Evolutionary conservation across 1,140 invertebrate species (phyloP), one percentile per base, ranked within the genome.

Genomic region (Drosophila melanica): DNA sequence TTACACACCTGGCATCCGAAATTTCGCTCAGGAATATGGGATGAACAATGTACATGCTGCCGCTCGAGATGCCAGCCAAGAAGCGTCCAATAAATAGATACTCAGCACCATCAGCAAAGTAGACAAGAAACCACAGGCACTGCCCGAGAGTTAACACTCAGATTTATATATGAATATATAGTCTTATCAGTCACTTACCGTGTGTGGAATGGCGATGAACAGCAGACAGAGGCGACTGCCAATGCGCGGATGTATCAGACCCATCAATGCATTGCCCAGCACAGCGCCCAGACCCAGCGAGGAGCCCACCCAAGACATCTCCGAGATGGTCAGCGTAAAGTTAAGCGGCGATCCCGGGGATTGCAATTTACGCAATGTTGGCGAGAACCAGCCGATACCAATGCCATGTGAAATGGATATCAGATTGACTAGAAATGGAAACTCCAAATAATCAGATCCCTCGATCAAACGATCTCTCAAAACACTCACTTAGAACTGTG

Each of bases 11-110:
- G 47, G 87, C 72, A 74, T 93, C 85, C 37, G 90, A 64, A 27
- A 91, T 91, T 77, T 91, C 90, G 44, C 82, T 78, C 16, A 91
- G 76, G 12, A 85, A 91, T 39, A 91, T 74, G 39, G 90, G 73
- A 55, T 87, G 75, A 39, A 76, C 74, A 60, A 87, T 76, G 54
- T 86, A 91, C 66, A 80, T 78, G 60, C 86, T 71, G 10, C 90
- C 90, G 12, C 90, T 75, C 0, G 81, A 82, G 6, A 93, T 64
- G 39, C 93, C 93, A 14, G 76, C 75, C 0, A 93, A 41, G 10
- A 92, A 86, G 30, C 93, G 79, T 9, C 90, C 92, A 23, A 92
- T 64, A 23, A 92, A 90, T 14, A 92, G 91, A 35, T 67, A 78
- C 20, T 81, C 77, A 3, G 81, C 75, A 16, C 77, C 67, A 14